phyloP scores from a whole-genome alignment of 2,888 invertebrate genomes.

The Brachypalpus laphriformis region DNA sequence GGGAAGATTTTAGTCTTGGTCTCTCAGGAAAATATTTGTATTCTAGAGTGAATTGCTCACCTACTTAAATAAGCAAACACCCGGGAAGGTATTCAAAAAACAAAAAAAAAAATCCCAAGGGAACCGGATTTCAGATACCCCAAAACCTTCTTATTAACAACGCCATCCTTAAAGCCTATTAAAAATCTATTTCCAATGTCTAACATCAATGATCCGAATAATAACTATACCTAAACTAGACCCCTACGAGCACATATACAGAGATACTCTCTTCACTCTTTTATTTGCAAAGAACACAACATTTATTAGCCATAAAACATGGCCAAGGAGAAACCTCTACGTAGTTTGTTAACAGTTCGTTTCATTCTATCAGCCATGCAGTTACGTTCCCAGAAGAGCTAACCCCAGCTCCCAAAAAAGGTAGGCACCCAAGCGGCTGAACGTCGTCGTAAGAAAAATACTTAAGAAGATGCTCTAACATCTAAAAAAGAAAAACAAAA shows the following conservation, averaged over 20 bases:
- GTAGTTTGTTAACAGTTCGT: constrained; percentile 49
- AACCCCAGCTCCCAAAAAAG: constrained; percentile 10
- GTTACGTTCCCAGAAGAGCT: constrained; percentile 8
- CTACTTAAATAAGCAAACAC: background rate
- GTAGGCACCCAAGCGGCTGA: background rate
- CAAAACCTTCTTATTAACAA: constrained; percentile 15
- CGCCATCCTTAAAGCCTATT: constrained; percentile 17
- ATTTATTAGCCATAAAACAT: constrained; percentile 57
- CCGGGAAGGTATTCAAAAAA: background rate
- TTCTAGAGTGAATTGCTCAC: too few species aligned
- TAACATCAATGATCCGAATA: constrained; percentile 39
- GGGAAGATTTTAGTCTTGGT: too few species aligned
- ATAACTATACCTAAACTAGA: constrained; percentile 26
- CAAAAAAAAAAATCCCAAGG: background rate
- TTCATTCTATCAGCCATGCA: constrained; percentile 47
- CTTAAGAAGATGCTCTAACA: constrained; percentile 31
- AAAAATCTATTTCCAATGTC: constrained; percentile 48
- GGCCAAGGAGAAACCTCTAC: constrained; percentile 23
- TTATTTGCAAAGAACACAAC: constrained; percentile 38
- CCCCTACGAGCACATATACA: background rate
- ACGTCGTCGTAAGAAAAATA: constrained; percentile 21
- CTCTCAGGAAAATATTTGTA: too few species aligned
- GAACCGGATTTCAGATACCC: background rate
- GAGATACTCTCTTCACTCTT: constrained; percentile 4
- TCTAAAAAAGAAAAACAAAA: constrained; percentile 4